Conservation (phyloP, 2,113 vertebrate species). For the Bos taurus region DNA sequence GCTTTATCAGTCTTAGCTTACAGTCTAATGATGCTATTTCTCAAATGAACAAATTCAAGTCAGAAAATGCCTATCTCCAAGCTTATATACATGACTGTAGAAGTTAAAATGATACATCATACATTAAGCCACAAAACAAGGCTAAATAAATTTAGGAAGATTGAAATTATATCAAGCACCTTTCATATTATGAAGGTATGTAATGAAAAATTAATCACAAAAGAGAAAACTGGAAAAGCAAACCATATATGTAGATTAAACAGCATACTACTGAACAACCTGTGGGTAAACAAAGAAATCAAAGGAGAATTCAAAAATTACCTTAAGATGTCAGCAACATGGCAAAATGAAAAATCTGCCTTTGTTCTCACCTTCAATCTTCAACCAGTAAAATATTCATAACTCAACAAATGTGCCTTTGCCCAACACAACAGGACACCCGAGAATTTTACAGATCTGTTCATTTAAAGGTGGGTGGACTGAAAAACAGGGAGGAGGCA, state of each 20-base stretch:
- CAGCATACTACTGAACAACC: neutral
- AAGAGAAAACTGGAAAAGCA: neutral
- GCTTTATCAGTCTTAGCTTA: neutral
- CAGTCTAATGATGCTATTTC: neutral
- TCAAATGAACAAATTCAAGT: neutral
- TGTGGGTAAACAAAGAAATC: neutral
- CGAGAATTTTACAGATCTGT: neutral
- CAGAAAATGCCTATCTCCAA: neutral
- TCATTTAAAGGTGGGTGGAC: neutral
- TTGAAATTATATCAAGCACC: neutral
- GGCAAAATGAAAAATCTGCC: neutral
- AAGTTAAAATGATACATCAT: neutral
- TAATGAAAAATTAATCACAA: neutral
- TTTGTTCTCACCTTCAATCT: neutral
- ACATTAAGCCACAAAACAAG: neutral
- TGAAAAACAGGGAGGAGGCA: neutral
- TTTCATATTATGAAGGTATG: neutral
- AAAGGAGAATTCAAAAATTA: neutral
- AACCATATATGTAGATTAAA: neutral
- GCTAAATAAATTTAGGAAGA: neutral
- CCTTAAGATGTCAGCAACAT: neutral
- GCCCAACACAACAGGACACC: neutral
- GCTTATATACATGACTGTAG: neutral
- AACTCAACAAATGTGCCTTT: neutral
- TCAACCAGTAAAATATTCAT: neutral